These are phyloP conservation scores for Microctenopoma lineatum DNA, from an alignment of 2,797 vertebrate genomes.

Conservation along the genomic window DNA sequence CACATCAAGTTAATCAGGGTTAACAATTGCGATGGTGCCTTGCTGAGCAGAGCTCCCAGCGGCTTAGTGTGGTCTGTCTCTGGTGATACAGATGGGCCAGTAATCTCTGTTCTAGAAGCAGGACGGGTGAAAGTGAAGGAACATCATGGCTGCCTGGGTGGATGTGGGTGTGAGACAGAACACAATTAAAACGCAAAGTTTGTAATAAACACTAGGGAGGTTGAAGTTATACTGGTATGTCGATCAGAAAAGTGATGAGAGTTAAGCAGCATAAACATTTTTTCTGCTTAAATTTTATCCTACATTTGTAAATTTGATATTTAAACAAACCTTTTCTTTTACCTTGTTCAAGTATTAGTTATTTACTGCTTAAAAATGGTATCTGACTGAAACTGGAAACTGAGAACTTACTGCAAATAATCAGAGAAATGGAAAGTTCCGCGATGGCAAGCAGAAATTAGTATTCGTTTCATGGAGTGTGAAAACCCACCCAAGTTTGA, in stretches of 20 bases:
- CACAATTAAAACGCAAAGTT: slow-evolving; percentile 16
- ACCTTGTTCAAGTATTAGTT: background rate
- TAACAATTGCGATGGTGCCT: slow-evolving; percentile 81
- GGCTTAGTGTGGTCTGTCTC: slow-evolving; percentile 74
- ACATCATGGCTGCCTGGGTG: background rate
- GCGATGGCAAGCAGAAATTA: slow-evolving; percentile 4
- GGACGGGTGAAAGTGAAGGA: slow-evolving; percentile 42
- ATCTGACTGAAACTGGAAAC: background rate
- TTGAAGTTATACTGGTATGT: background rate
- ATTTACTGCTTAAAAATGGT: background rate
- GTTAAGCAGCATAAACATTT: background rate
- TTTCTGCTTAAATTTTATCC: background rate
- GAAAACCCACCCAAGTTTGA: slow-evolving; percentile 10
- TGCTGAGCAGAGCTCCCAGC: slow-evolving; percentile 76
- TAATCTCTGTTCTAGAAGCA: slow-evolving; percentile 70
- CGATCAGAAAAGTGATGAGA: too few species aligned
- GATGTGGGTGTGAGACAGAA: slow-evolving; percentile 12
- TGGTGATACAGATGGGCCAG: slow-evolving; percentile 79
- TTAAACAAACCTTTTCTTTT: background rate
- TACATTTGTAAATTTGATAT: background rate
- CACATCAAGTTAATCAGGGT: slow-evolving; percentile 88
- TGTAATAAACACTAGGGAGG: background rate
- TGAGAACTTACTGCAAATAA: background rate
- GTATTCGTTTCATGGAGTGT: slow-evolving; percentile 15
- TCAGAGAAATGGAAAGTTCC: background rate